Evolutionary conservation across 2,797 vertebrate genomes (phyloP), one percentile per base, ranked within the genome.

Genomic region (Mus minutoides): DNA sequence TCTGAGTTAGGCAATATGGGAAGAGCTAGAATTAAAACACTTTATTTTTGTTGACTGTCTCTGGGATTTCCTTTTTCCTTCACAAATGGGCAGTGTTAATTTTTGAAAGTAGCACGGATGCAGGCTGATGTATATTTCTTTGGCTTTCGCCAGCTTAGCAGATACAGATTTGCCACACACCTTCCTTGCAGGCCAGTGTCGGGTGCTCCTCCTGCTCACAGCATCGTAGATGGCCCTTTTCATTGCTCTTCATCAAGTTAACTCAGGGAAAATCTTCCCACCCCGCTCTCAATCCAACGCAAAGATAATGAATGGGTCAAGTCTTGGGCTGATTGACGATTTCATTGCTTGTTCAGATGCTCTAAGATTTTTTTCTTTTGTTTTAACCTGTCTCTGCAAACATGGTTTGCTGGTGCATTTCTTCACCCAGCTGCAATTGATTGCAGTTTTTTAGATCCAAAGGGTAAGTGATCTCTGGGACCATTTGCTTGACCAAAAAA

Each of bases 391-490:
- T 92, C 64, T 91, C 92, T 13, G 34, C 76, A 78, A 89, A 78
- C 21, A 79, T 94, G 52, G 19, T 84, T 80, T 89, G 58, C 17
- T 79, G 79, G 49, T 86, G 79, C 75, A 43, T 56, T 78, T 90
- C 29, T 60, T 73, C 79, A 83, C 85, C 22, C 73, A 76, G 12
- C 49, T 49, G 49, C 49, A 49, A 49, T 43, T 85, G 11, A 84
- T 93, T 90, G 95, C 31, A 4, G 77, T 88, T 91, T 95, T 88
- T 52, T 89, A 14, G 22, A 92, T 92, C 43, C 82, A 80, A 96
- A 87, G 60, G 90, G 1, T 90, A 80, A 97, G 40, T 91, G 46
- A 93, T 91, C 96, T 96, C 73, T 93, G 67, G 26, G 6, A 93
- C 89, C 84, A 92, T 43, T 92, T 88, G 80, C 40, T 85, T 93